These are phyloP conservation scores for Celastrina argiolus DNA, from an alignment of 2,888 invertebrate genomes.

Conservation along the genomic window DNA sequence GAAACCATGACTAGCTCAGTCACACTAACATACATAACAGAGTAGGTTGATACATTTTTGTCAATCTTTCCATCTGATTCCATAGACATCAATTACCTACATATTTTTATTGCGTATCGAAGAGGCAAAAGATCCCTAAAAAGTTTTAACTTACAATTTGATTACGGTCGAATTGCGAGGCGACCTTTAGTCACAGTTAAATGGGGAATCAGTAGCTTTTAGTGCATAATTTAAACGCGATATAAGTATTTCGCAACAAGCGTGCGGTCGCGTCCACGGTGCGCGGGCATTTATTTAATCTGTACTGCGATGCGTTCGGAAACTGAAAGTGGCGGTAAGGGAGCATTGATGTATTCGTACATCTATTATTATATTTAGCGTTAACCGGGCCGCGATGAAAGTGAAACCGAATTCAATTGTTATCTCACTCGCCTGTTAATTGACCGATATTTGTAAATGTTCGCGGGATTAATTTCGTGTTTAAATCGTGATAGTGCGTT, in stretches of 20 bases:
- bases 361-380: constrained; percentile 75
- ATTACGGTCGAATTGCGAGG: too few relatives aligned
- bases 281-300: constrained; percentile 37
- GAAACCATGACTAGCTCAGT: too few relatives aligned
- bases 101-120: too few relatives aligned
- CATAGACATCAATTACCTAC: too few relatives aligned
- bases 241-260: constrained; percentile 34
- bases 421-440: constrained; percentile 57
- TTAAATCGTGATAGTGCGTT: constrained; percentile 33
- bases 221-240: constrained; percentile 38
- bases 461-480: constrained; percentile 55
- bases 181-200: too few relatives aligned
- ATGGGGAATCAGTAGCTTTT: constrained; percentile 31
- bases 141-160: too few relatives aligned
- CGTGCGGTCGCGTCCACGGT: constrained; percentile 35
- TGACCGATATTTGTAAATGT: constrained; percentile 73
- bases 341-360: constrained; percentile 65
- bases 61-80: too few relatives aligned
- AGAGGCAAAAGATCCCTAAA: too few relatives aligned
- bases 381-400: constrained; percentile 59
- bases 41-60: too few relatives aligned
- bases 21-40: too few relatives aligned
- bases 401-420: constrained; percentile 72
- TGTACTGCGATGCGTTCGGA: constrained; percentile 40
- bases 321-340: constrained; percentile 67